Evolutionary conservation across 2,797 vertebrate genomes (phyloP).

Genomic region (Lithobates pipiens): DNA sequence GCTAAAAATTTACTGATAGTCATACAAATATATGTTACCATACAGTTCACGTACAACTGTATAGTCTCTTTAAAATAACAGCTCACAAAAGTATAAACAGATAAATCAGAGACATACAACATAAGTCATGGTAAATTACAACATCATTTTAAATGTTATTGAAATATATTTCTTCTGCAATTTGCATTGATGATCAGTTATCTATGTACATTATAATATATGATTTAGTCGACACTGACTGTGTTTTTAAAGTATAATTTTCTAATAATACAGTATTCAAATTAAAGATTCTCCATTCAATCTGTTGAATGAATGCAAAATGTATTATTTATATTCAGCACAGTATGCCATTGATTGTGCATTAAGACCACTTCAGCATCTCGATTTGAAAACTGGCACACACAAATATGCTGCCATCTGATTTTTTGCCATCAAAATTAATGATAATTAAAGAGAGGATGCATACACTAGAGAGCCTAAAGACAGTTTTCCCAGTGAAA

Average conservation of each 20-base stretch:
- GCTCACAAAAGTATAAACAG: background rate
- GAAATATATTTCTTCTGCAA: constrained; percentile 30
- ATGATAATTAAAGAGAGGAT: constrained; percentile 52
- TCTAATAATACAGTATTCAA: constrained; percentile 11
- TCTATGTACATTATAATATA: constrained; percentile 2
- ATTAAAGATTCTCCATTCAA: constrained; percentile 19
- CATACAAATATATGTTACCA: too few species aligned
- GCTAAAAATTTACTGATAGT: too few species aligned
- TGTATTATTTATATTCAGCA: constrained; percentile 26
- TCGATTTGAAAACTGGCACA: constrained; percentile 38
- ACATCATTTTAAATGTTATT: too few species aligned
- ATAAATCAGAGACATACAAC: background rate
- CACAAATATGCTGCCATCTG: constrained; percentile 14
- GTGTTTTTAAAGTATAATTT: background rate
- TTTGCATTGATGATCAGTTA: constrained; percentile 13
- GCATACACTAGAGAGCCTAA: constrained; percentile 20
- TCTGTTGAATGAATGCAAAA: background rate
- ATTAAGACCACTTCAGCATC: constrained; percentile 27
- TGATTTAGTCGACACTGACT: constrained; percentile 11
- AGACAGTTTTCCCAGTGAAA: constrained; percentile 29
- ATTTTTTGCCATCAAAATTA: constrained; percentile 31
- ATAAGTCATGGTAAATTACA: too few species aligned
- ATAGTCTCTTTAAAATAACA: too few species aligned
- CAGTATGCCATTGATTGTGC: background rate
- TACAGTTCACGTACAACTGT: too few species aligned